Percentiles rank a stretch among this genome's conserved stretches.
Conservation (phyloP, 2,888 invertebrate species). For the Laothoe populi region DNA sequence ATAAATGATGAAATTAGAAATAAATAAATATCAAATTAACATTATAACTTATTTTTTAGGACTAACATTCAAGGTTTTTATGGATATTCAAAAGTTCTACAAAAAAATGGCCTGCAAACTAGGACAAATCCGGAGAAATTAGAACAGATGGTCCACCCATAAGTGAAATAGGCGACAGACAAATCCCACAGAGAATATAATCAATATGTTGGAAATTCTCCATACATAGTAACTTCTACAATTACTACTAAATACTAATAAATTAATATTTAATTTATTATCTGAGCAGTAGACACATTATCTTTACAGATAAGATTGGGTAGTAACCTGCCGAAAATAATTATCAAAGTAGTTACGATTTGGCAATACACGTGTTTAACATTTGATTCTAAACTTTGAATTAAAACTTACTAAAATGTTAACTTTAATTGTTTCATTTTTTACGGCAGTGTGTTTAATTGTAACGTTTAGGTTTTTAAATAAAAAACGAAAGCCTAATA, state of each 20-base stretch:
- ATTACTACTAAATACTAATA: not conserved
- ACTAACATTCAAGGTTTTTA: no score
- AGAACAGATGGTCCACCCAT: no score
- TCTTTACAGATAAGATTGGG: conserved; percentile 12
- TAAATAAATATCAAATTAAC: no score
- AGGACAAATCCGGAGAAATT: no score
- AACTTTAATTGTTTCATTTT: conserved; percentile 49
- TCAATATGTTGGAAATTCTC: no score
- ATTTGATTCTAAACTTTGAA: not conserved
- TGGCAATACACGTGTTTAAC: not conserved
- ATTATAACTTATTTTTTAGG: no score
- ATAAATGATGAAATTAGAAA: no score
- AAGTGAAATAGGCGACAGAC: no score
- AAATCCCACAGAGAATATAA: no score
- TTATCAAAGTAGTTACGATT: conserved; percentile 11
- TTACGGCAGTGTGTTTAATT: conserved; percentile 55
- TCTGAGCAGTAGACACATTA: not conserved
- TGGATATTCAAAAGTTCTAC: no score
- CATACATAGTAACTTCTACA: not conserved
- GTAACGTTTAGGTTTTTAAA: conserved; percentile 64
- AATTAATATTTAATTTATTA: conserved; percentile 5
- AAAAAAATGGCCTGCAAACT: no score
- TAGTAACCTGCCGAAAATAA: conserved; percentile 4
- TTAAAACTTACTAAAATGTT: conserved; percentile 49
- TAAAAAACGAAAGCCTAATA: conserved; percentile 60